phyloP scores from a whole-genome alignment of 2,113 vertebrate genomes.

The Pavo muticus region DNA sequence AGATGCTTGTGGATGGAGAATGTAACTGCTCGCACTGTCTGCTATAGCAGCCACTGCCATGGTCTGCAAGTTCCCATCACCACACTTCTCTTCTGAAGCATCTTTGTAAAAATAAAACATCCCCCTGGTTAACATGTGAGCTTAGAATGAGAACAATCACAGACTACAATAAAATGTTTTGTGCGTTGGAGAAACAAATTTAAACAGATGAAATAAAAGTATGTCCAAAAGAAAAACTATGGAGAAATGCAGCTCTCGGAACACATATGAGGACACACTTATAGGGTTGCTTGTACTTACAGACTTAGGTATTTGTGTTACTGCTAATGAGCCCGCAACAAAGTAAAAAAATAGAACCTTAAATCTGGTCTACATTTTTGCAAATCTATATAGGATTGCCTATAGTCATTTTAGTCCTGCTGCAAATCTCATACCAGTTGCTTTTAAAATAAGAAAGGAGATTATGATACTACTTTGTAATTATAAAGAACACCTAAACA shows the following conservation, averaged over 20 bases:
- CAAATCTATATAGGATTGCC: background rate
- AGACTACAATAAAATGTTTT: background rate
- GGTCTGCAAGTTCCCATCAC: constrained; percentile 69
- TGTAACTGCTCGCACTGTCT: constrained; percentile 67
- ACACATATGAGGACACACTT: background rate
- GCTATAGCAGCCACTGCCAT: constrained; percentile 68
- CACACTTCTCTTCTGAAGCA: constrained; percentile 72
- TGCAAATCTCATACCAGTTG: background rate
- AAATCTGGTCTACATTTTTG: background rate
- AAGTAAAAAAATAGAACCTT: background rate
- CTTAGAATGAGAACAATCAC: background rate
- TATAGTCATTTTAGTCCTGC: background rate
- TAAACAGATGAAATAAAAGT: background rate
- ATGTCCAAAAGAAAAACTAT: background rate
- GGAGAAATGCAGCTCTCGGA: background rate
- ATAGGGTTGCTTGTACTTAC: background rate
- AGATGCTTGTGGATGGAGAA: constrained; percentile 74
- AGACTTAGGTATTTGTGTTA: background rate
- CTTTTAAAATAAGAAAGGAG: background rate
- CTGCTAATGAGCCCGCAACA: background rate
- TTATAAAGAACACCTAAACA: background rate
- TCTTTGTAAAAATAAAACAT: constrained; percentile 62
- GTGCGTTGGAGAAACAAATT: too few species aligned
- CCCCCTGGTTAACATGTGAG: constrained; percentile 37
- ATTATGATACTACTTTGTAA: background rate